phyloP scores from a whole-genome alignment of 2,113 vertebrate species.

The Catharus bicknelli region DNA sequence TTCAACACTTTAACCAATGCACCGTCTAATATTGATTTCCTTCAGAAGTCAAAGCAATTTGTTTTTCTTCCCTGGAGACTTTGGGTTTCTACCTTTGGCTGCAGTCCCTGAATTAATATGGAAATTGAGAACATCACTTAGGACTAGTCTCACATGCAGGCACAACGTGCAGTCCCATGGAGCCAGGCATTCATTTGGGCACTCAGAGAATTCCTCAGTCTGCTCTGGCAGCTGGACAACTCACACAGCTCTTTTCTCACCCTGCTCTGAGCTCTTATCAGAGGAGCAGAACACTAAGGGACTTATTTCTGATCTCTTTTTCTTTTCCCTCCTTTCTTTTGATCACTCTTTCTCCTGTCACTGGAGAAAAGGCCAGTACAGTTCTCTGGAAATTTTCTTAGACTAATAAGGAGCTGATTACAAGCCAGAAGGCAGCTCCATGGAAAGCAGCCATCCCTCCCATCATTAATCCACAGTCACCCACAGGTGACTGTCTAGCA shows the following conservation, averaged over 20 bases:
- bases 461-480: neutral
- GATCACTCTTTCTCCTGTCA: neutral
- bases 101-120: slow-evolving; percentile 48
- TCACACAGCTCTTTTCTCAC: neutral
- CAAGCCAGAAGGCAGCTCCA: neutral
- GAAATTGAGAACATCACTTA: slow-evolving; percentile 33
- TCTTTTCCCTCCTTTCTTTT: neutral
- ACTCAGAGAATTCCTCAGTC: neutral
- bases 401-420: neutral
- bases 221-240: neutral
- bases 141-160: neutral
- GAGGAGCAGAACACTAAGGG: neutral
- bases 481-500: neutral
- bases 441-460: neutral
- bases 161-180: neutral
- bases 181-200: neutral
- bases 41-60: slow-evolving; percentile 46
- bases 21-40: slow-evolving; percentile 34
- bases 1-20: slow-evolving; percentile 46
- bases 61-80: slow-evolving; percentile 34
- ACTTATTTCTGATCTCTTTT: neutral
- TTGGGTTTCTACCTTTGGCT: slow-evolving; percentile 33
- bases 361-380: neutral
- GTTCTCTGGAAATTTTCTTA: neutral
- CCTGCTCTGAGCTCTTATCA: neutral